These are phyloP conservation scores for Odocoileus hemionus DNA, from an alignment of 2,113 vertebrate species.

Conservation along the genomic window DNA sequence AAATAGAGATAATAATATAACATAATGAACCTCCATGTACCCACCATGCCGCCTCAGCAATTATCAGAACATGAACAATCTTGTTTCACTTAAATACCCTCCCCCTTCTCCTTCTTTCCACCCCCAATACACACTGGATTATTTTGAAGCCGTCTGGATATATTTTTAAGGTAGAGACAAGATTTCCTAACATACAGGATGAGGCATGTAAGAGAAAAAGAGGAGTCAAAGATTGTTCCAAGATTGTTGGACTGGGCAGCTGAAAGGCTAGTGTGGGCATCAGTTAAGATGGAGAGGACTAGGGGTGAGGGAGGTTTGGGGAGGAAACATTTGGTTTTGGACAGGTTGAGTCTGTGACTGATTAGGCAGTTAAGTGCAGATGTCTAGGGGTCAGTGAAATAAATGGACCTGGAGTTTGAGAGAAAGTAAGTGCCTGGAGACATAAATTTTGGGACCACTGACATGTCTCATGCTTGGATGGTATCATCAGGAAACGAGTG, in stretches of 20 bases:
- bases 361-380: not conserved
- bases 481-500: not conserved
- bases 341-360: not conserved
- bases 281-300: not conserved
- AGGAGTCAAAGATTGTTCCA: not conserved
- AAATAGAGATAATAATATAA: not conserved
- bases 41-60: not conserved
- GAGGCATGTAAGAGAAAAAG: not conserved
- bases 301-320: accelerated
- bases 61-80: not conserved
- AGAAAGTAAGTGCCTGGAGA: not conserved
- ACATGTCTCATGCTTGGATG: not conserved
- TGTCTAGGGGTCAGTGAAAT: not conserved
- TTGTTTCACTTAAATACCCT: not conserved
- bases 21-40: not conserved
- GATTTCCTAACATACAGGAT: not conserved
- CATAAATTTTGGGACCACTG: not conserved
- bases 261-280: not conserved
- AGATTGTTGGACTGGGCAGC: not conserved
- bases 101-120: not conserved
- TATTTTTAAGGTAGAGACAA: slow-evolving; percentile 8
- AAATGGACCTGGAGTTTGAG: not conserved
- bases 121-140: not conserved
- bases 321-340: not conserved
- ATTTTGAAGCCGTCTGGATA: not conserved